Evolutionary conservation across 2,797 vertebrate genomes (phyloP).

Genomic region (Eleutherodactylus coqui): DNA sequence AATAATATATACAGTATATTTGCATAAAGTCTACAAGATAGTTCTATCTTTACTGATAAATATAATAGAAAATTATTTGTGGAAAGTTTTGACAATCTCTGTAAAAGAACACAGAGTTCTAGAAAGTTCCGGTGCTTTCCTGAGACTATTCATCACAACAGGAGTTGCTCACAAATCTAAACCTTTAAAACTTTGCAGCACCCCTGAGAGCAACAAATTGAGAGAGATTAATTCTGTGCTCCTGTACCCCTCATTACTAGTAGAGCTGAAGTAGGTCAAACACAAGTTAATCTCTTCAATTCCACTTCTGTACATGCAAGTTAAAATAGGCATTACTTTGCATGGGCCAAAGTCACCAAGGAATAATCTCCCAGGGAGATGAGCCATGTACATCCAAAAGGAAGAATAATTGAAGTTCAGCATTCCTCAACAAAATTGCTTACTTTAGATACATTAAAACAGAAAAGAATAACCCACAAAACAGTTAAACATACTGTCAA

Average conservation of each 20-base stretch:
- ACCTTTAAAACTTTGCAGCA: slow-evolving; percentile 81
- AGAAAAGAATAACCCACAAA: slow-evolving; percentile 9
- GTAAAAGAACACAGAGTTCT: slow-evolving; percentile 12
- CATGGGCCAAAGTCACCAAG: slow-evolving; percentile 73
- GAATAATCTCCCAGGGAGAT: slow-evolving; percentile 71
- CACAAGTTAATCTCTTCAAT: slow-evolving; percentile 85
- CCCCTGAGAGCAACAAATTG: slow-evolving; percentile 83
- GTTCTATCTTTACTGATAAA: not conserved
- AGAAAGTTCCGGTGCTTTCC: slow-evolving; percentile 64
- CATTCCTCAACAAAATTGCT: slow-evolving; percentile 40
- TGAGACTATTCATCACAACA: slow-evolving; percentile 72
- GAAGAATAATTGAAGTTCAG: slow-evolving; percentile 68
- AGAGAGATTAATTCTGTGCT: slow-evolving; percentile 84
- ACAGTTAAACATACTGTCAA: not conserved
- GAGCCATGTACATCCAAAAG: slow-evolving; percentile 67
- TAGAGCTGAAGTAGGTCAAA: slow-evolving; percentile 83
- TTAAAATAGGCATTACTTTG: slow-evolving; percentile 73
- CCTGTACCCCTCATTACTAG: slow-evolving; percentile 82
- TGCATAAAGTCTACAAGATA: not conserved
- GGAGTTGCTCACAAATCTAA: slow-evolving; percentile 81
- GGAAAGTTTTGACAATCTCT: slow-evolving; percentile 9
- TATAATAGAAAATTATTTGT: not conserved
- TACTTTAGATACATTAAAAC: not conserved
- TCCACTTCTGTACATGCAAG: slow-evolving; percentile 77
- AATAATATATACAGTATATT: not conserved